Conservation (phyloP, 2,113 vertebrate species). For the Struthio camelus region DNA sequence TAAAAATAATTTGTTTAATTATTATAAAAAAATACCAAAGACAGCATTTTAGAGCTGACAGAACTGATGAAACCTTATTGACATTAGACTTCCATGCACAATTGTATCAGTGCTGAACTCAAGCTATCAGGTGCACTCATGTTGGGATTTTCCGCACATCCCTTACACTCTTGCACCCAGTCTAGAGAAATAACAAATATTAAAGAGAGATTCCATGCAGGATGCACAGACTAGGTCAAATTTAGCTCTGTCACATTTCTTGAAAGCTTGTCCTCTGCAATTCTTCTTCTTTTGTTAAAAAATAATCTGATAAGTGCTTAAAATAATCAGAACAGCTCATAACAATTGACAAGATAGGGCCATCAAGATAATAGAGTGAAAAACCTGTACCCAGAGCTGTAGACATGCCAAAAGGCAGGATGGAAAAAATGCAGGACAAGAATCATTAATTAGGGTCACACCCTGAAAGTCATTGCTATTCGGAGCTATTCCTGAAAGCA, state of each 20-base stretch:
- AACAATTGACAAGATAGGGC: background rate
- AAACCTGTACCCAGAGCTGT: background rate
- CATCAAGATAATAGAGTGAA: background rate
- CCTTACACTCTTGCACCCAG: background rate
- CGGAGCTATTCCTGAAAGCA: background rate
- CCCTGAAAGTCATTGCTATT: background rate
- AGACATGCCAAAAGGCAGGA: background rate
- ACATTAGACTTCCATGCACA: background rate
- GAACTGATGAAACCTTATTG: background rate
- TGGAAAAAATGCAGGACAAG: background rate
- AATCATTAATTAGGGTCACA: background rate
- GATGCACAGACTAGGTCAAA: background rate
- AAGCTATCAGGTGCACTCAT: rapidly evolving
- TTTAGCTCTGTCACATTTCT: background rate
- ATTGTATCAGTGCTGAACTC: background rate
- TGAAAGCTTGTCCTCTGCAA: background rate
- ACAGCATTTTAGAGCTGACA: background rate
- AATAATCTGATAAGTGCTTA: background rate
- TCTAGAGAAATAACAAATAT: background rate
- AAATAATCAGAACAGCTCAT: background rate
- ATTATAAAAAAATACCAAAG: background rate
- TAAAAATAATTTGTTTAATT: background rate
- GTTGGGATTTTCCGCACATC: background rate
- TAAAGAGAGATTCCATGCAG: background rate
- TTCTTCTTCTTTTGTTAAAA: background rate